Evolutionary conservation across 2,888 invertebrate species (phyloP).

Genomic region (Listrodromus nycthemerus): DNA sequence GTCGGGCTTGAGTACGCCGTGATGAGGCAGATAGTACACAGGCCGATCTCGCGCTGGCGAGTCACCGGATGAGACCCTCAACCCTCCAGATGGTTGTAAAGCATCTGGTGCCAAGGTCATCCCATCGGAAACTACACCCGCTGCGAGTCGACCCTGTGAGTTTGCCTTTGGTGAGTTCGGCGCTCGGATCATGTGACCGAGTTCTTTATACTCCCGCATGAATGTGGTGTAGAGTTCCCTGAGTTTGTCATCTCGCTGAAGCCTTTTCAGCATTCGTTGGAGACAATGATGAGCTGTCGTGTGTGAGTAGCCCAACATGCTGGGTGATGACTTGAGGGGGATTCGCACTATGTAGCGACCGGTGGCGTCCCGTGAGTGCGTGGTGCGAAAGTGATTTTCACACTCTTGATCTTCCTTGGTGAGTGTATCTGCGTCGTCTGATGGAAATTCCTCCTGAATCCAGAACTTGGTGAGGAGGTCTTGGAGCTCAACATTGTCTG

Average conservation of each 20-base stretch:
- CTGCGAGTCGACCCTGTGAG: no score
- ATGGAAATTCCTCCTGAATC: slow-evolving; percentile 47
- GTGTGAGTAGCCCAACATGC: slow-evolving; percentile 29
- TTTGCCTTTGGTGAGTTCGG: not conserved
- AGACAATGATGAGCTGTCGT: slow-evolving; percentile 22
- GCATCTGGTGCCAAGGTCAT: not conserved
- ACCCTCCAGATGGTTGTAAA: not conserved
- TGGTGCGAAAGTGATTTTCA: slow-evolving; percentile 39
- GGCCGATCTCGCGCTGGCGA: not conserved
- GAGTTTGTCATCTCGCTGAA: not conserved
- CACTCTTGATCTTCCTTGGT: slow-evolving; percentile 37
- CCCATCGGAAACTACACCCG: not conserved
- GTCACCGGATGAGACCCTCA: not conserved
- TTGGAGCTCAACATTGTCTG: slow-evolving; percentile 16
- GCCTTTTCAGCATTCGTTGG: not conserved
- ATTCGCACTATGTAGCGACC: slow-evolving; percentile 53
- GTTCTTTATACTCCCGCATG: slow-evolving; percentile 39
- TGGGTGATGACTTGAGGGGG: slow-evolving; percentile 16
- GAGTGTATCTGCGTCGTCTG: not conserved
- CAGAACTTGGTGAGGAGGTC: slow-evolving; percentile 31
- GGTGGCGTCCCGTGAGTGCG: slow-evolving; percentile 35
- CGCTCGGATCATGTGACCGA: slow-evolving; percentile 51
- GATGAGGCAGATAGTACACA: slow-evolving; percentile 33
- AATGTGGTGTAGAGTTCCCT: slow-evolving; percentile 39
- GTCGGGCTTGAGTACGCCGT: slow-evolving; percentile 75